A percentile compares a stretch with the other conserved stretches of the same genome.
phyloP scores from a whole-genome alignment of 1,140 invertebrate genomes.

The Caerostris darwini region DNA sequence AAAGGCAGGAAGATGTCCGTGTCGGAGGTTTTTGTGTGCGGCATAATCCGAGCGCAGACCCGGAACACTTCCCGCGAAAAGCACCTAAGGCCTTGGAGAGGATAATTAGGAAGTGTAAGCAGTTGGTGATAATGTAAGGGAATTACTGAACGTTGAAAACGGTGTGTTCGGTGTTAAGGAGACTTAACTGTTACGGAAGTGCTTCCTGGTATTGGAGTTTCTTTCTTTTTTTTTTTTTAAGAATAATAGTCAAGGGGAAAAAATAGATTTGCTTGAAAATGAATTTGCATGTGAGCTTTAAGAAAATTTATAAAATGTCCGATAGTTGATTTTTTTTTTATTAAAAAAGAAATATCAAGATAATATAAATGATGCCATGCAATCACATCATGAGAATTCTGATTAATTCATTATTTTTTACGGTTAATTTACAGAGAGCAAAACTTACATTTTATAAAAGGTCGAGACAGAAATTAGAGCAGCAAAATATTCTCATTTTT shows the following conservation, averaged over 20 bases:
- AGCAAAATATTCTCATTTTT: too few relatives aligned
- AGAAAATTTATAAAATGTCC: too few relatives aligned
- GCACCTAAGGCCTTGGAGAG: not conserved
- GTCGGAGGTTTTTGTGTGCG: not conserved
- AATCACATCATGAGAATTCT: too few relatives aligned
- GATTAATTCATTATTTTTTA: too few relatives aligned
- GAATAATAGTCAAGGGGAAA: not conserved
- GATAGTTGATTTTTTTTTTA: too few relatives aligned
- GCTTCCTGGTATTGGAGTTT: not conserved
- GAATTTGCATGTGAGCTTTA: too few relatives aligned
- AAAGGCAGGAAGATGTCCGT: slow-evolving; percentile 1
- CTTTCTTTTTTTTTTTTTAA: not conserved
- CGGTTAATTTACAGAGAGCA: too few relatives aligned
- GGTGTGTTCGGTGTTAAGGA: not conserved
- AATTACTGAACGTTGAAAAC: not conserved
- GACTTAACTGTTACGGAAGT: not conserved
- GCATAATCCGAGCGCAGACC: slow-evolving; percentile 17
- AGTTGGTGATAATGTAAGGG: not conserved
- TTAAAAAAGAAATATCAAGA: too few relatives aligned
- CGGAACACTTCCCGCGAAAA: not conserved
- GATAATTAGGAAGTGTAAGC: slow-evolving; percentile 40
- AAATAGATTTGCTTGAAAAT: too few relatives aligned
- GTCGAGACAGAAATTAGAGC: too few relatives aligned
- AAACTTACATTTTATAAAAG: too few relatives aligned
- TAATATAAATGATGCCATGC: too few relatives aligned